A percentile compares a stretch with the other conserved stretches of the same genome.
Evolutionary conservation across 2,888 invertebrate species (phyloP).

Genomic region (Nemapogon koenigi): DNA sequence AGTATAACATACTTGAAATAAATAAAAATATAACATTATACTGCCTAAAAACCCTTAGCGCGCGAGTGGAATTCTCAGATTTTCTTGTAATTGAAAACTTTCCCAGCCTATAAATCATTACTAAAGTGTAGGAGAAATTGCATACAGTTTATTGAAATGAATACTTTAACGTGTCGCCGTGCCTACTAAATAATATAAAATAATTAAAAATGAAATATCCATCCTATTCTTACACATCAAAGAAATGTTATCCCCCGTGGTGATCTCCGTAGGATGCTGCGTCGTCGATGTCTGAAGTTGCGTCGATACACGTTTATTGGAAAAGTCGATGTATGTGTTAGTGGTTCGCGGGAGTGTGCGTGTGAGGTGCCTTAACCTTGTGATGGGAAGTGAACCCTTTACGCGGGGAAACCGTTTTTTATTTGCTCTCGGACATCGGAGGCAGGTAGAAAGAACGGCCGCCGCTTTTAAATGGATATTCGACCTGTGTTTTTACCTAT

Average conservation of each 20-base stretch:
- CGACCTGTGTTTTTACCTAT: constrained; percentile 3
- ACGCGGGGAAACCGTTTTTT: constrained; percentile 62
- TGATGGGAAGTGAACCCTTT: constrained; percentile 68
- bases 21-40: no score
- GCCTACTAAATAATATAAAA: constrained; percentile 25
- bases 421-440: constrained; percentile 64
- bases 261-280: constrained; percentile 52
- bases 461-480: constrained; percentile 44
- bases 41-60: no score
- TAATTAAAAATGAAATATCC: constrained; percentile 22
- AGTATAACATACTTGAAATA: no score
- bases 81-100: no score
- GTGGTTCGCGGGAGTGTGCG: constrained; percentile 26
- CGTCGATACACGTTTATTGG: constrained; percentile 8
- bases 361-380: constrained; percentile 35
- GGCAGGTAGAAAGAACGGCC: constrained; percentile 65
- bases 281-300: constrained; percentile 18
- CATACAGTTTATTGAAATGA: no score
- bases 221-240: constrained; percentile 36
- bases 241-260: constrained; percentile 56
- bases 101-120: not conserved
- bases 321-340: constrained; percentile 17
- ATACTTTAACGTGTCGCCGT: constrained; percentile 36
- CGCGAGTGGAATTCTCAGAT: no score
- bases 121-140: not conserved